Base-by-base conservation (phyloP, 1,140 invertebrate genomes). In the Eupristina koningsbergeri region DNA sequence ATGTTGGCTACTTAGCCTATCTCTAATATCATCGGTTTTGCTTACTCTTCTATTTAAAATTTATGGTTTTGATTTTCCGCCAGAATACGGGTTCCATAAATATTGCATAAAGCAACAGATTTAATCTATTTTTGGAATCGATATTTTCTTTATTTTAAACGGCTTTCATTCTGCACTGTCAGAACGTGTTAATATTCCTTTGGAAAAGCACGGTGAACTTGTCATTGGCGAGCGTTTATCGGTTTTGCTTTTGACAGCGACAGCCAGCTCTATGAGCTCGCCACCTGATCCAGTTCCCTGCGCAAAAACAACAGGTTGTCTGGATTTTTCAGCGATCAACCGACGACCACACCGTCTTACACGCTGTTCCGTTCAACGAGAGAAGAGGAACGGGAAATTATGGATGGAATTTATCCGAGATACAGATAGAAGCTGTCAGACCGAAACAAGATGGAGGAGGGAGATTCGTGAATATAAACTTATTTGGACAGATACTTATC, bases 401-500 rank as follows among this genome's bases (percentile, higher is more conserved):
- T 2, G 17, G 7, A 22, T 9, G 67, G 17, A 41, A 34, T 31
- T 36, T 19, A 75, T 50, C 31, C 8, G 47, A 29, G 58, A 75
- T 31, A 31, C 22, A 34, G 39, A 71, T 41, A 69, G 17, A 69
- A 11, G 45, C 41, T 17, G 64, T 11, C 61, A 26, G 3, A 36
- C 29, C 34, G 29, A 79, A 78, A 69, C 41, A 45, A 45, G 11
- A 11, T 45, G 41, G 11, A 11, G 31, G 45, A 77, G 58, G 50
- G 26, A 61, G 36, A 39, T n/a, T 34, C 2, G 19, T 13, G n/a
- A 6, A 8, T 36, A 64, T 76, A 50, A 81, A 81, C n/a, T 81
- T 50, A 81, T 75, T 58, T 39, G 53, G 29, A 15, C 39, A 19
- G 53, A 81, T 81, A 81, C 39, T 81, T 81, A 81, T 81, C 80